A percentile compares a stretch with the other conserved stretches of the same genome.
These are phyloP conservation scores for Ips typographus DNA, from an alignment of 1,140 invertebrate species.

Conservation along the genomic window DNA sequence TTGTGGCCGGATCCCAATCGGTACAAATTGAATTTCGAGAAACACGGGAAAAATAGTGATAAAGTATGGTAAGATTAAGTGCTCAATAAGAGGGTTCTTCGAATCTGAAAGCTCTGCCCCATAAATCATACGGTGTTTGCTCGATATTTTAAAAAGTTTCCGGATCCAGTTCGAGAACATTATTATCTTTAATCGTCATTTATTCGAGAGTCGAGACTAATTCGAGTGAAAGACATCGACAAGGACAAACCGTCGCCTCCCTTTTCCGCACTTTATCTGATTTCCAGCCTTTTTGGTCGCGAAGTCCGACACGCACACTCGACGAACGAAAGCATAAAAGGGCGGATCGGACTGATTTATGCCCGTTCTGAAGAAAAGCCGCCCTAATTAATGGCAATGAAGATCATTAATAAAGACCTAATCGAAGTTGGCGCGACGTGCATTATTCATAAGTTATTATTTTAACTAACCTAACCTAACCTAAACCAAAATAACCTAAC, in stretches of 20 bases:
- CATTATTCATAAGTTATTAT: slow-evolving; percentile 17
- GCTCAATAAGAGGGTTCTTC: slow-evolving; percentile 12
- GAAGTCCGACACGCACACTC: slow-evolving; percentile 32
- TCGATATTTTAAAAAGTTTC: slow-evolving; percentile 1
- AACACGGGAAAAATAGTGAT: too few species aligned
- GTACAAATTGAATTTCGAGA: too few species aligned
- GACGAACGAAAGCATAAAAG: slow-evolving; percentile 31
- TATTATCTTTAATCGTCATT: too few species aligned
- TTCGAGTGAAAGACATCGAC: too few species aligned
- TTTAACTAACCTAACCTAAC: too few species aligned
- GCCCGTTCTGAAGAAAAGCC: slow-evolving; percentile 27
- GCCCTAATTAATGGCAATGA: slow-evolving; percentile 32
- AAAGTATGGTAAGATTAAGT: not conserved
- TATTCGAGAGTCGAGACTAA: too few species aligned
- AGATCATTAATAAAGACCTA: slow-evolving; percentile 33
- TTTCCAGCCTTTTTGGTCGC: slow-evolving; percentile 7
- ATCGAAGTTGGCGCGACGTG: slow-evolving; percentile 26
- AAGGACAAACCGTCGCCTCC: too few species aligned
- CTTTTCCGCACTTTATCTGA: too few species aligned
- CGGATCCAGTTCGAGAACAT: too few species aligned
- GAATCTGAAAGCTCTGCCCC: not conserved
- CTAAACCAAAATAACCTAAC: too few species aligned
- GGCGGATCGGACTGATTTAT: slow-evolving; percentile 36
- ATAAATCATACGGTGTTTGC: slow-evolving; percentile 7
- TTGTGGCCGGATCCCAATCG: too few species aligned